Percentiles rank a stretch among this genome's conserved stretches.
Conservation (phyloP, 2,888 invertebrate genomes). For the Cephus pulcher region DNA sequence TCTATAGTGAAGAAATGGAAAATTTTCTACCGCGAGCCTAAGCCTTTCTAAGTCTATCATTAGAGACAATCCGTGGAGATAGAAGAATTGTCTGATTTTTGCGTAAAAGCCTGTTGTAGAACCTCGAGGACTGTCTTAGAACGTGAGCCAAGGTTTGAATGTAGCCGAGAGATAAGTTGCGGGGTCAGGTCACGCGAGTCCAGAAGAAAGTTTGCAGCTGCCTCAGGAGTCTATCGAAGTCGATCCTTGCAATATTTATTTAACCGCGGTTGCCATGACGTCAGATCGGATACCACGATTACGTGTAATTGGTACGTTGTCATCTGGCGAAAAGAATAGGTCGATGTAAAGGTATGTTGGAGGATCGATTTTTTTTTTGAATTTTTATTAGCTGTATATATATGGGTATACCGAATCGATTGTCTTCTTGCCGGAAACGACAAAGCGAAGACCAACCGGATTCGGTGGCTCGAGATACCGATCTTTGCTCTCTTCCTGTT, state of each 20-base stretch:
- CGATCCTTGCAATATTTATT: conserved; percentile 5
- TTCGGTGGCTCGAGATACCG: neutral
- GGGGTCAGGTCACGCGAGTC: conserved; percentile 37
- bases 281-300: neutral
- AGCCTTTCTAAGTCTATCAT: neutral
- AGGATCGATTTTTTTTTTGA: too few species aligned
- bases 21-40: neutral
- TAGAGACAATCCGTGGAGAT: neutral
- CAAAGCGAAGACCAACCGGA: neutral
- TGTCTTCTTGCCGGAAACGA: neutral
- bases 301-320: neutral
- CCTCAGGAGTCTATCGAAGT: conserved; percentile 15
- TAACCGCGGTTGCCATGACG: neutral
- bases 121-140: neutral
- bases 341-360: too few species aligned
- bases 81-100: neutral
- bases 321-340: neutral
- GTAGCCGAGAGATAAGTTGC: conserved; percentile 27
- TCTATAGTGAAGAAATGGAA: too few species aligned
- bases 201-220: conserved; percentile 29
- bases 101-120: neutral
- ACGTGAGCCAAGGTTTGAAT: conserved; percentile 5
- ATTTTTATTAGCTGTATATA: too few species aligned
- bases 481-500: neutral
- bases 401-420: neutral